phyloP scores from a whole-genome alignment of 2,113 vertebrate genomes.

The Lophotis ruficrista region DNA sequence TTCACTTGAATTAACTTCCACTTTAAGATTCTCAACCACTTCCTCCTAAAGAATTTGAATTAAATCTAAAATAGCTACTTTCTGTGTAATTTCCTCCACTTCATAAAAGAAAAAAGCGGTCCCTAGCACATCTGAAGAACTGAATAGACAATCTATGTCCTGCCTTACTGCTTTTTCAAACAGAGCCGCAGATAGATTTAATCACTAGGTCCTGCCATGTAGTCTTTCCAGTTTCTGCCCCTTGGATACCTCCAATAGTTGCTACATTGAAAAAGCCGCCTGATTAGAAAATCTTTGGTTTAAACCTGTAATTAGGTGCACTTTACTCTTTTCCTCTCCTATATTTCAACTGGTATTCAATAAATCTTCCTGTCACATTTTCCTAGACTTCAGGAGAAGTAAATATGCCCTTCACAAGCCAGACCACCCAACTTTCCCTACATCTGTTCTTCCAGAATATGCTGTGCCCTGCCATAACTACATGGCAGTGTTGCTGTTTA shows the following conservation, averaged over 20 bases:
- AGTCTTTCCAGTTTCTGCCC: neutral
- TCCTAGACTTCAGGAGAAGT: neutral
- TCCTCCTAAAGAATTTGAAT: slow-evolving; percentile 25
- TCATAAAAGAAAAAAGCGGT: neutral
- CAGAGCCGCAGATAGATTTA: neutral
- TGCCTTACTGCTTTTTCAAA: neutral
- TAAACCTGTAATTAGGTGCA: neutral
- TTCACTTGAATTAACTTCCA: slow-evolving; percentile 57
- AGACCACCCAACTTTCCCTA: neutral
- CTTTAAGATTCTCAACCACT: slow-evolving; percentile 34
- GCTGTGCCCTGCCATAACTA: neutral
- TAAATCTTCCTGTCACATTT: neutral
- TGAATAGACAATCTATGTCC: neutral
- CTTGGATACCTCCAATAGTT: neutral
- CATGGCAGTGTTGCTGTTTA: neutral
- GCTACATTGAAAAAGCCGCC: neutral
- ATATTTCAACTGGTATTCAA: neutral
- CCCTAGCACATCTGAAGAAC: neutral
- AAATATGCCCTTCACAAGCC: neutral
- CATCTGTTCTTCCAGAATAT: neutral
- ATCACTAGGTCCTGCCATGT: neutral
- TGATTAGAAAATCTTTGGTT: neutral
- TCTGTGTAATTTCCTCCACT: slow-evolving; percentile 37
- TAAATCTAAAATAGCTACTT: slow-evolving; percentile 23
- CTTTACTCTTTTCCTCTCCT: neutral